Percentiles rank a stretch among this genome's conserved stretches.
These are phyloP conservation scores for Agraylea sexmaculata DNA, from an alignment of 1,140 invertebrate species.

Conservation along the genomic window DNA sequence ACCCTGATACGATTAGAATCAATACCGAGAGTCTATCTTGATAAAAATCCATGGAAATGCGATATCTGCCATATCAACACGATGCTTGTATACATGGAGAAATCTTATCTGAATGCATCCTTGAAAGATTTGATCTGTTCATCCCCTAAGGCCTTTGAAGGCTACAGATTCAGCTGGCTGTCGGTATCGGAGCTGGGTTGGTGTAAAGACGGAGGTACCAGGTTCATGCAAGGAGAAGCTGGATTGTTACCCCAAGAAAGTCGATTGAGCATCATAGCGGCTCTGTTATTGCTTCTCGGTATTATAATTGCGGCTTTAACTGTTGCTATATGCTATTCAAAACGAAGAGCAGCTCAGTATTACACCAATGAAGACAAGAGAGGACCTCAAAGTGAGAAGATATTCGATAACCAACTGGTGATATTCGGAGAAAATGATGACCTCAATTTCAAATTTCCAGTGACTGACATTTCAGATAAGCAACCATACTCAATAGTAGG, in stretches of 20 bases:
- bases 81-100: conserved; percentile 40
- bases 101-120: conserved; percentile 39
- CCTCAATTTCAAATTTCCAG: conserved; percentile 32
- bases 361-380: conserved; percentile 61
- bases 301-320: conserved; percentile 39
- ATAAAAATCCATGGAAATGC: conserved; percentile 55
- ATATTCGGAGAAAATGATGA: conserved; percentile 28
- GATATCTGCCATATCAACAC: conserved; percentile 49
- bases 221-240: conserved; percentile 22
- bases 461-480: conserved; percentile 17
- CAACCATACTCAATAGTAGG: conserved; percentile 6
- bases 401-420: conserved; percentile 34
- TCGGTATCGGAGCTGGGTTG: conserved; percentile 37
- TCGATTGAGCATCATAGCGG: conserved; percentile 46
- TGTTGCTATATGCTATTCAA: conserved; percentile 43
- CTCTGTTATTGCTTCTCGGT: conserved; percentile 40
- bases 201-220: conserved; percentile 29
- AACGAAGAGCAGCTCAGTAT: conserved; percentile 54
- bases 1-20: conserved; percentile 42
- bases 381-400: conserved; percentile 33
- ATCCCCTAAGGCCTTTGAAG: conserved; percentile 38
- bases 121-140: conserved; percentile 39
- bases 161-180: conserved; percentile 37
- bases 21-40: conserved; percentile 40
- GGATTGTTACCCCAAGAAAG: conserved; percentile 36